Evolutionary conservation across 2,113 vertebrate species (phyloP), one percentile per base, ranked within the genome.

Genomic region (Dasypus novemcinctus): DNA sequence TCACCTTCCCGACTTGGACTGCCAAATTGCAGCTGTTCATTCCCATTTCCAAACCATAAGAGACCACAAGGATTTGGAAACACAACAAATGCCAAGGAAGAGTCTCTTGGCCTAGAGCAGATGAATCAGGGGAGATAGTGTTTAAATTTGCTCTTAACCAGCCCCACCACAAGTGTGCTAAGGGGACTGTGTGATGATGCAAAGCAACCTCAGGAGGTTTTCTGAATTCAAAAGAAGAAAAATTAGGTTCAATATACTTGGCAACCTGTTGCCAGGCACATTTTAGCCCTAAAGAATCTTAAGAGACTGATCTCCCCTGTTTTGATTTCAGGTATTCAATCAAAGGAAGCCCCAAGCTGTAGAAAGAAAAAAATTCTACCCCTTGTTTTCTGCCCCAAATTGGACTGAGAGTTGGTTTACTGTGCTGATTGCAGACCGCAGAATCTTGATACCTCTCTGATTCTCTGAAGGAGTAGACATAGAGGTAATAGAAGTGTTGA

Each of bases 1-100:
- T 96, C 64, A 75, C 52, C 63, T 97, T 91, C 36, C 15, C 82
- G n/a, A 64, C 91, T 93, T 76, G 87, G 91, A 85, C 94, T 95
- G 95, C 75, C 31, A 92, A 94, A 17, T 71, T 80, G 88, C 87
- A 95, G 95, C 78, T 95, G 59, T 93, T n/a, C 74, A 36, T 92
- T 87, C 29, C 91, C 41, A 63, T 41, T 86, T 97, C 43, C 68
- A 97, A 90, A 96, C 59, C 31, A 0, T 91, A 41, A 57, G 68
- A 97, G 82, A 97, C 94, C 80, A 85, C 57, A 83, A 85, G 87
- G 29, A 13, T 96, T 49, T 80, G 93, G n/a, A 92, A 85, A 66
- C 59, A 89, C 31, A 91, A 63, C 83, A 96, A 96, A 96, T 93
- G 84, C 2, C 17, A 46, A 64, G 52, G 33, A 33, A 74, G 29